Conservation (phyloP, 2,888 invertebrate genomes). For the Tachina fera region DNA sequence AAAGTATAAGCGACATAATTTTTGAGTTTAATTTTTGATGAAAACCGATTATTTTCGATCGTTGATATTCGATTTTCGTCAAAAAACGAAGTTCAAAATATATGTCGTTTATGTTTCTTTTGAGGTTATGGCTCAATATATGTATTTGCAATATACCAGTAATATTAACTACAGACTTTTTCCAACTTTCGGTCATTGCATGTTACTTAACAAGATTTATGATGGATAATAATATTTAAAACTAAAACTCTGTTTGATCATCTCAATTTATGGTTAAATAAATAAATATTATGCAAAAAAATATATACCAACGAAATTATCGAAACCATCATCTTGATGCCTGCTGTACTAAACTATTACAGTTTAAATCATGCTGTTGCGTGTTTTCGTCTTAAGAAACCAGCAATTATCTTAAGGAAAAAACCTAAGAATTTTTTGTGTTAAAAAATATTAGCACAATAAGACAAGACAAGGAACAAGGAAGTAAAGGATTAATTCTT, state of each 20-base stretch:
- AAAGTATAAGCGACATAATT: no score
- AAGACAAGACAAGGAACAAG: conserved; percentile 24
- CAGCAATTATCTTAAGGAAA: conserved; percentile 63
- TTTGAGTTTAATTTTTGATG: no score
- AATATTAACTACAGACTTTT: not conserved
- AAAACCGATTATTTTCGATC: no score
- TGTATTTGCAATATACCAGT: no score
- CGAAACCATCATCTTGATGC: conserved; percentile 52
- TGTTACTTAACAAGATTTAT: conserved; percentile 40
- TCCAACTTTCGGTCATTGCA: conserved; percentile 25
- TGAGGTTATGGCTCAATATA: no score
- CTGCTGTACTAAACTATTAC: conserved; percentile 59
- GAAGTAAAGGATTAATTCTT: conserved; percentile 23
- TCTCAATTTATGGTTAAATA: conserved; percentile 59
- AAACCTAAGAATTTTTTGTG: conserved; percentile 19
- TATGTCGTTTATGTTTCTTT: no score
- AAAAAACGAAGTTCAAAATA: no score
- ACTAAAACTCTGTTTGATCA: conserved; percentile 50
- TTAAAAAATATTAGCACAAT: conserved; percentile 26
- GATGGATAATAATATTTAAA: conserved; percentile 48
- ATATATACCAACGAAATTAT: conserved; percentile 61
- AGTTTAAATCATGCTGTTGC: conserved; percentile 69
- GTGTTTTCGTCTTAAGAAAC: conserved; percentile 61
- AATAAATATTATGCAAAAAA: conserved; percentile 64
- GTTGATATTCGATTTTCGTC: no score